These are phyloP conservation scores for Physella acuta DNA, from an alignment of 1,140 invertebrate genomes.

Conservation along the genomic window DNA sequence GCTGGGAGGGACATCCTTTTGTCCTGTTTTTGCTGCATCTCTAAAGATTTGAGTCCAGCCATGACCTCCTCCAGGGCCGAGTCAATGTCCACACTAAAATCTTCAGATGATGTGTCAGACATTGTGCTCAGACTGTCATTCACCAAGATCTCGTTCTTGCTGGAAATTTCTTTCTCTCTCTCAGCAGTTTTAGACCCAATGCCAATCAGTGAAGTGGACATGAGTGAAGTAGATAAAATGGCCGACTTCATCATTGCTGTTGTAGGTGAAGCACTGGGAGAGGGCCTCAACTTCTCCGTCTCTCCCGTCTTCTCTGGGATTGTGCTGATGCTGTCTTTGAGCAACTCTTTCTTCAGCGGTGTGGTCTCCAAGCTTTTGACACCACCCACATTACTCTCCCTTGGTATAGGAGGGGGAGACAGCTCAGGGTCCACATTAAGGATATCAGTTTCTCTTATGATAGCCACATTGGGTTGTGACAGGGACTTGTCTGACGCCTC, in stretches of 20 bases:
- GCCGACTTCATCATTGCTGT: slow-evolving; percentile 10
- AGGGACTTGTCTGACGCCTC: slow-evolving; percentile 39
- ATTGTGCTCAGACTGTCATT: background rate
- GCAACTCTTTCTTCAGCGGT: background rate
- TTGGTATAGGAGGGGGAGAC: slow-evolving; percentile 28
- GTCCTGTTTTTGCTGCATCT: slow-evolving; percentile 51
- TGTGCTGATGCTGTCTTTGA: slow-evolving; percentile 10
- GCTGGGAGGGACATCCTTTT: slow-evolving; percentile 51
- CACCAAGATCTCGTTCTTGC: background rate
- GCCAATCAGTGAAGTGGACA: slow-evolving; percentile 12
- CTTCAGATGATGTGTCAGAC: slow-evolving; percentile 41
- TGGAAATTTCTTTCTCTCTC: slow-evolving; percentile 4
- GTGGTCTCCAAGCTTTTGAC: background rate
- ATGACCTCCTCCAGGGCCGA: slow-evolving; percentile 56
- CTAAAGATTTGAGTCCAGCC: slow-evolving; percentile 51
- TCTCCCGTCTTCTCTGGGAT: slow-evolving; percentile 24
- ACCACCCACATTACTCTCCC: background rate
- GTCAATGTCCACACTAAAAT: slow-evolving; percentile 54
- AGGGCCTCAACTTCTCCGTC: background rate
- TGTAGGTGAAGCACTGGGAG: slow-evolving; percentile 12
- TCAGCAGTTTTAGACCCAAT: background rate
- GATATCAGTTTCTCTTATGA: slow-evolving; percentile 36
- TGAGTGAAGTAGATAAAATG: background rate
- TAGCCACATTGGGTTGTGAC: slow-evolving; percentile 46
- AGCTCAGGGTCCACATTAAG: slow-evolving; percentile 27